A percentile compares a stretch with the other conserved stretches of the same genome.
Evolutionary conservation across 1,140 invertebrate genomes (phyloP).

Genomic region (Tetraneura akinire): DNA sequence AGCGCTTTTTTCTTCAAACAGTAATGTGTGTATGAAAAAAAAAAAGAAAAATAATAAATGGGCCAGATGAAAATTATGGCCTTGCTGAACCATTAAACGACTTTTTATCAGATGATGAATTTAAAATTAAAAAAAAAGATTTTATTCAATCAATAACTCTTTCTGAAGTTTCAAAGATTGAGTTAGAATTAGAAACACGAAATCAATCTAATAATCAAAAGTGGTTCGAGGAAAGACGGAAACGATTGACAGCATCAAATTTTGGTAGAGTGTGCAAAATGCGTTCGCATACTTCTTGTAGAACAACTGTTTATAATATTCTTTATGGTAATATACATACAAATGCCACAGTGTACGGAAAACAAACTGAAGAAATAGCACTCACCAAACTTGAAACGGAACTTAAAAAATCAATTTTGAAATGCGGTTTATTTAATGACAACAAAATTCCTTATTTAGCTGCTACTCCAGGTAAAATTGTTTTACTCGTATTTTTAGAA

Average conservation of each 20-base stretch:
- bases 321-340: background rate
- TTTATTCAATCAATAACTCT: background rate
- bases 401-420: background rate
- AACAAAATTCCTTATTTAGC: background rate
- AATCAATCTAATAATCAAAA: background rate
- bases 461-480: background rate
- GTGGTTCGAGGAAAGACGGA: constrained; percentile 13
- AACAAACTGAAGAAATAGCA: background rate
- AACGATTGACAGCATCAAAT: constrained; percentile 29
- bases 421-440: constrained; percentile 30
- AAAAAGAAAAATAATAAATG: background rate
- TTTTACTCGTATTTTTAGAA: too few relatives aligned
- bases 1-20: background rate
- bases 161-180: background rate
- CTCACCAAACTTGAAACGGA: background rate
- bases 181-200: background rate
- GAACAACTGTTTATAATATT: constrained; percentile 5
- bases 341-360: background rate
- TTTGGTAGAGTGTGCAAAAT: constrained; percentile 26
- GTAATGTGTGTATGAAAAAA: background rate
- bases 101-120: background rate
- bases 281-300: background rate
- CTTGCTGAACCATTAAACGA: constrained; percentile 7
- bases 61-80: constrained; percentile 26
- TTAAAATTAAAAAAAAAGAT: background rate